These are phyloP conservation scores for Pitangus sulphuratus DNA, from an alignment of 2,797 vertebrate genomes.

Conservation along the genomic window DNA sequence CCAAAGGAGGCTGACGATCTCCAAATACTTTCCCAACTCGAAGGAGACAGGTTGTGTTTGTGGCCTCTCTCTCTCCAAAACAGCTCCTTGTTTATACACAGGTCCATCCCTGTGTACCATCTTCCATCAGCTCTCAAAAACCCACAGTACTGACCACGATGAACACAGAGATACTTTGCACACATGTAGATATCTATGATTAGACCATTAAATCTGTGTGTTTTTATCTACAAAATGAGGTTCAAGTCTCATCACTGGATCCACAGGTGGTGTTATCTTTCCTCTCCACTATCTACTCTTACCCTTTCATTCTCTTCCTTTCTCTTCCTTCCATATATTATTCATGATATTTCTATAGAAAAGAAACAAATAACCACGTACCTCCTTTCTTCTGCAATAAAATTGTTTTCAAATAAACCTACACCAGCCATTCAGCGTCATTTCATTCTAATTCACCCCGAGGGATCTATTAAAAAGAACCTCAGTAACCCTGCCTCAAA, in stretches of 20 bases:
- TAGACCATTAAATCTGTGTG: not conserved
- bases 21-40: not conserved
- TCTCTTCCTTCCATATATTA: not conserved
- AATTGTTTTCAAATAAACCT: not conserved
- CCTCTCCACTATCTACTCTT: no score
- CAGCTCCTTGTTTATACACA: not conserved
- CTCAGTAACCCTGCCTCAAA: not conserved
- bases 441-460: not conserved
- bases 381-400: not conserved
- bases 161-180: not conserved
- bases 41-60: not conserved
- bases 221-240: not conserved
- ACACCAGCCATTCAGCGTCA: not conserved
- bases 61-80: not conserved
- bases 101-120: not conserved
- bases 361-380: not conserved
- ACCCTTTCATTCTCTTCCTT: not conserved
- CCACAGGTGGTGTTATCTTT: accelerated
- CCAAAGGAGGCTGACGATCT: not conserved
- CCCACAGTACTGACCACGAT: not conserved
- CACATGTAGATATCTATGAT: accelerated
- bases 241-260: not conserved
- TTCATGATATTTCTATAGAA: not conserved
- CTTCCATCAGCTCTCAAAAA: not conserved
- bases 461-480: not conserved